Base-by-base conservation (phyloP, 2,113 vertebrate species). In the Castor canadensis region DNA sequence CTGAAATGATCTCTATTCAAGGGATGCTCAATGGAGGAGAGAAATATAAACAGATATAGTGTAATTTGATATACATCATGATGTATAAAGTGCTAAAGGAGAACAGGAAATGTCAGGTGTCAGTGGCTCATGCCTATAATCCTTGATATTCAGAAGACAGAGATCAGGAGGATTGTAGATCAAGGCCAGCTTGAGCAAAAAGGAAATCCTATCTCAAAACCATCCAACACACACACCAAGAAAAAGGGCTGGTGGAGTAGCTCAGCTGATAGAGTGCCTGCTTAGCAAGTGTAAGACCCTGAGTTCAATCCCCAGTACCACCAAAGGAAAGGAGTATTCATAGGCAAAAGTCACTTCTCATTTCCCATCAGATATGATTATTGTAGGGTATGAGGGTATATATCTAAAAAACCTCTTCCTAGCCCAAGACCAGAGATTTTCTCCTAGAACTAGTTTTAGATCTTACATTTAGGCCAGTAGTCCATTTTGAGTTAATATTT, bases 1-100 rank as follows among this genome's bases (percentile, higher is more conserved):
- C 64, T 92, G 71, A 95, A 77, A 93, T 69, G 86, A 43, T 76
- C 43, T 89, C 71, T 67, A 77, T 35, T 95, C 32, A 43, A 84
- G 26, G 7, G 35, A 58, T 62, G 72, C 60, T 91, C 45, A 83
- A 1, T 80, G 43, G 52, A 91, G 22, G 62, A 84, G 26, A 69
- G n/a, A 90, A 49, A 87, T 24, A 72, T 58, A 79, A 87, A 80
- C 24, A 85, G 54, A 62, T 73, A 28, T 3, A 52, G 47, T 64
- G 6, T 52, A 79, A 94, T 60, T 80, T 73, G 45, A 71, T 60
- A 20, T 73, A 22, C 56, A 76, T 30, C 17, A 47, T 56, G 19
- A n/a, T 62, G 10, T 58, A 67, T 28, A 75, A 72, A 81, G 30
- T 75, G 19, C 12, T 49, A 60, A 64, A 35, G n/a, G 35, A 69